Evolutionary conservation across 2,113 vertebrate genomes (phyloP).

Genomic region (Ciconia stormi): DNA sequence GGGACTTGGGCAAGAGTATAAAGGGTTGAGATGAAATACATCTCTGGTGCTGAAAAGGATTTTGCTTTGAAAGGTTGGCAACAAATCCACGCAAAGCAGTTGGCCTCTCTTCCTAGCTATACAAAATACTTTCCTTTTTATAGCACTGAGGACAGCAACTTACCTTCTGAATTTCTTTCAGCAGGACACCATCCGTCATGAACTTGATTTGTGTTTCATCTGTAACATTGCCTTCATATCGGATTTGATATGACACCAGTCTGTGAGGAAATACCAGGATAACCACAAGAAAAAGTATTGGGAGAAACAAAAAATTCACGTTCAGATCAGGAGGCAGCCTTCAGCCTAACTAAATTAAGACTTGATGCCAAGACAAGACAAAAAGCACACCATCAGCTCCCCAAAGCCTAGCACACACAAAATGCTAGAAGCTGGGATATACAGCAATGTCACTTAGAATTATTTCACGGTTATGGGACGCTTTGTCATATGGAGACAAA

Average conservation of each 20-base stretch:
- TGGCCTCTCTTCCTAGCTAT: neutral
- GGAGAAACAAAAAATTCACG: neutral
- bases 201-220: conserved; percentile 93
- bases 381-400: neutral
- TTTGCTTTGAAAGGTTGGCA: neutral
- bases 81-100: neutral
- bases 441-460: neutral
- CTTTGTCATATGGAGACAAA: neutral
- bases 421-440: neutral
- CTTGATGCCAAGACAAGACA: neutral
- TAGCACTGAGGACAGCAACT: neutral
- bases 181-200: conserved; percentile 95
- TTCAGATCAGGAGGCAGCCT: neutral
- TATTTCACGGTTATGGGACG: neutral
- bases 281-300: neutral
- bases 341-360: neutral
- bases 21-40: neutral
- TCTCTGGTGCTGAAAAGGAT: neutral
- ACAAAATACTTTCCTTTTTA: neutral
- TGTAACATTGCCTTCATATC: conserved; percentile 92
- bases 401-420: too few relatives aligned
- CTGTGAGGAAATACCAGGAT: conserved; percentile 59
- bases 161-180: conserved; percentile 97
- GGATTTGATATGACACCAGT: conserved; percentile 93
- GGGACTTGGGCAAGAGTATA: neutral